These are phyloP conservation scores for Brachyalestes nurse DNA, from an alignment of 2,797 vertebrate genomes.

Conservation along the genomic window DNA sequence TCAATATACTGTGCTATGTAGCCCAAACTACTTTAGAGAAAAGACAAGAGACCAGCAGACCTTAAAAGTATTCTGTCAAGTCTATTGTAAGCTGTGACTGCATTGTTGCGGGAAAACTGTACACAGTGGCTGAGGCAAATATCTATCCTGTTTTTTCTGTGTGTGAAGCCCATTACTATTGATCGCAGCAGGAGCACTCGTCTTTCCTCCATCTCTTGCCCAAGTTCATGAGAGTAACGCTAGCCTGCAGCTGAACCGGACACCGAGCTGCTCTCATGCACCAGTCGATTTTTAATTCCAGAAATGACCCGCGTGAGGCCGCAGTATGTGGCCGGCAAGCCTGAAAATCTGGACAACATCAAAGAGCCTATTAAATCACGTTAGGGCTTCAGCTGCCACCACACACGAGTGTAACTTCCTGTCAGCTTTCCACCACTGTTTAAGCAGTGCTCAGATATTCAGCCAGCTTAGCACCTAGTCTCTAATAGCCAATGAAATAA, in stretches of 20 bases:
- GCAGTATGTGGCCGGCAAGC: slow-evolving; percentile 61
- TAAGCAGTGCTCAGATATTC: slow-evolving; percentile 24
- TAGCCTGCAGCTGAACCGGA: slow-evolving; percentile 65
- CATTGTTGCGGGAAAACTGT: slow-evolving; percentile 8
- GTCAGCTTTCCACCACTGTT: slow-evolving; percentile 30
- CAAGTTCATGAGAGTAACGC: slow-evolving; percentile 54
- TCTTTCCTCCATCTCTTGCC: slow-evolving; percentile 49
- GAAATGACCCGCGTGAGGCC: slow-evolving; percentile 67
- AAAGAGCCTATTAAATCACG: slow-evolving; percentile 64
- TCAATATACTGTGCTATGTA: slow-evolving; percentile 62
- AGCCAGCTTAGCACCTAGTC: not conserved
- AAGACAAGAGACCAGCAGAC: not conserved
- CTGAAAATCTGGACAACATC: slow-evolving; percentile 67
- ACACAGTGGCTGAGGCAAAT: slow-evolving; percentile 41
- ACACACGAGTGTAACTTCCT: slow-evolving; percentile 12
- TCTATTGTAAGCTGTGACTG: slow-evolving; percentile 19
- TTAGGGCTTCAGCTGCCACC: slow-evolving; percentile 40
- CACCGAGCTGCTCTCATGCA: slow-evolving; percentile 57
- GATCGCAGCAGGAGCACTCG: slow-evolving; percentile 62
- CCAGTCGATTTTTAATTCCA: slow-evolving; percentile 70
- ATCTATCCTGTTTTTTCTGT: slow-evolving; percentile 54
- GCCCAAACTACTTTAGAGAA: slow-evolving; percentile 1
- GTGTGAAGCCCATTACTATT: slow-evolving; percentile 54
- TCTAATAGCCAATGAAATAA: not conserved
- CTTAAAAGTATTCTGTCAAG: slow-evolving; percentile 21